These are phyloP conservation scores for Alethe diademata DNA, from an alignment of 2,113 vertebrate genomes.

Conservation along the genomic window DNA sequence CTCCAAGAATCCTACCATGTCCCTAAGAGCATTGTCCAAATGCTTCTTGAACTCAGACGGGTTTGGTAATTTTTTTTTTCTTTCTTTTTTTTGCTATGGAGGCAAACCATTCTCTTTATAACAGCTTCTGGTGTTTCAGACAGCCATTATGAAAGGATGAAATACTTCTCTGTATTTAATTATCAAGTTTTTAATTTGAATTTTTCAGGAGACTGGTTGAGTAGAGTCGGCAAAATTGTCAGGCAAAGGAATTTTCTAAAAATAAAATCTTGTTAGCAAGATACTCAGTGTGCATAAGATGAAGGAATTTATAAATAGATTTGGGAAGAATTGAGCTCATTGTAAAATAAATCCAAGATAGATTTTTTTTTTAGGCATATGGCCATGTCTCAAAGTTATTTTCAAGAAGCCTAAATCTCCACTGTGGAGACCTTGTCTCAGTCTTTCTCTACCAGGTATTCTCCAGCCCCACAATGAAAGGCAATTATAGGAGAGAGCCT, in stretches of 20 bases:
- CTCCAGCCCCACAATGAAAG: background rate
- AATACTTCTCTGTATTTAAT: slow-evolving; percentile 51
- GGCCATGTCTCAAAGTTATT: background rate
- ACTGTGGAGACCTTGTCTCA: background rate
- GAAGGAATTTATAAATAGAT: slow-evolving; percentile 13
- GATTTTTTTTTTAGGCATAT: background rate
- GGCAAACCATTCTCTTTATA: slow-evolving; percentile 2
- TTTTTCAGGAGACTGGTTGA: slow-evolving; percentile 44
- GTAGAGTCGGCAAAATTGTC: slow-evolving; percentile 50
- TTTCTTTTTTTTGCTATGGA: background rate
- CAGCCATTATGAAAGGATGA: background rate
- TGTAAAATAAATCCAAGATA: background rate
- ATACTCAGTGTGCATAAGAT: background rate
- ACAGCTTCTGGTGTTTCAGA: background rate
- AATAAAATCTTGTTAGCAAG: slow-evolving; percentile 46
- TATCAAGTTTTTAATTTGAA: slow-evolving; percentile 60
- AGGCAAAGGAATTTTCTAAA: slow-evolving; percentile 64
- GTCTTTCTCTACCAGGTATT: background rate
- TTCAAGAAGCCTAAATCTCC: background rate
- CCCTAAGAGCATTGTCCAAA: background rate
- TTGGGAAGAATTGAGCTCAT: background rate
- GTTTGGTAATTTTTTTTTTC: background rate
- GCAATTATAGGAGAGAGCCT: background rate
- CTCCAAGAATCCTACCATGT: background rate
- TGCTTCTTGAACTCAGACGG: background rate